phyloP scores from a whole-genome alignment of 2,113 vertebrate genomes.

The Ailurus styani region DNA sequence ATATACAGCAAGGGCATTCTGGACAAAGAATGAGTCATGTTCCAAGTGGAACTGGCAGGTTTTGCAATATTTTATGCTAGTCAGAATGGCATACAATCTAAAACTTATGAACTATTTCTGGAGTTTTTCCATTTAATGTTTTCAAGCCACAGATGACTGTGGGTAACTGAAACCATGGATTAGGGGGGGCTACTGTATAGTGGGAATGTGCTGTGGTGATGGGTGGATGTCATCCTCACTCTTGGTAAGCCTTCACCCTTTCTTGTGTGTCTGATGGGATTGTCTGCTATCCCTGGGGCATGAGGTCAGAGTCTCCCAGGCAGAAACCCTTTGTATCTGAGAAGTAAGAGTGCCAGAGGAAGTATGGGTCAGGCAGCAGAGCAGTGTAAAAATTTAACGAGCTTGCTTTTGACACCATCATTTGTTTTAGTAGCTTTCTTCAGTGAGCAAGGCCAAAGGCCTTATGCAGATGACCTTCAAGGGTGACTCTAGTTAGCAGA shows the following conservation, averaged over 20 bases:
- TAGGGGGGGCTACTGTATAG: background rate
- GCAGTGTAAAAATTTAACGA: conserved; percentile 81
- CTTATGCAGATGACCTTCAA: conserved; percentile 78
- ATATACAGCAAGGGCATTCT: too few species aligned
- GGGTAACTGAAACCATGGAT: background rate
- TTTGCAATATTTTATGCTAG: background rate
- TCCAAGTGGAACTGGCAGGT: background rate
- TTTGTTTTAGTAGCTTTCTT: conserved; percentile 79
- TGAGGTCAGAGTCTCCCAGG: conserved; percentile 58
- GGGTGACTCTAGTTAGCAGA: conserved; percentile 63
- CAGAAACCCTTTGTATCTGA: conserved; percentile 35
- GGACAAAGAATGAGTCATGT: background rate
- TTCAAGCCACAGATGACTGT: background rate
- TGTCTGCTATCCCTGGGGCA: conserved; percentile 55
- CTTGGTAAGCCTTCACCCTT: conserved; percentile 27
- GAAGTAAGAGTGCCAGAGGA: conserved; percentile 57
- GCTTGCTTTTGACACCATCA: conserved; percentile 77
- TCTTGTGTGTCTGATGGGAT: conserved; percentile 37
- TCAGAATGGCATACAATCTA: background rate
- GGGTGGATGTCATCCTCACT: conserved; percentile 20
- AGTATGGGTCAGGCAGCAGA: conserved; percentile 66
- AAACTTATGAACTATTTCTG: background rate
- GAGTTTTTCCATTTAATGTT: background rate
- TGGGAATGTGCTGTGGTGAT: conserved; percentile 31
- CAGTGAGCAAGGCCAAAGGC: conserved; percentile 75